phyloP scores from a whole-genome alignment of 1,140 invertebrate species.

The Scaptomyza hsui region DNA sequence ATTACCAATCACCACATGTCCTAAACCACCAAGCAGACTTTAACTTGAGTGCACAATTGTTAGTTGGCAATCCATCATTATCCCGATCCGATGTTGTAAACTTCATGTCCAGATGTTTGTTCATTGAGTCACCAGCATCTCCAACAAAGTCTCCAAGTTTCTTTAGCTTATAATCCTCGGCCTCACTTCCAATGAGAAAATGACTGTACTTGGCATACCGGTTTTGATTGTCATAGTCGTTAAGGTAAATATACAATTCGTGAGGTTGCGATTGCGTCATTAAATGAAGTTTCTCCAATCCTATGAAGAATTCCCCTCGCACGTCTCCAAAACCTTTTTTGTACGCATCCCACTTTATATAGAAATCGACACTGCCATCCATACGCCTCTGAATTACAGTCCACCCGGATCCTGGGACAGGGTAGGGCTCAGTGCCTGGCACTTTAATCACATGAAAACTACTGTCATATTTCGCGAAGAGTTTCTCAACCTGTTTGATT shows the following conservation, averaged over 20 bases:
- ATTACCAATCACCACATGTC: conserved; percentile 39
- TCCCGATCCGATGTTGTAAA: conserved; percentile 89
- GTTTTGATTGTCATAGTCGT: neutral
- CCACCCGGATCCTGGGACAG: neutral
- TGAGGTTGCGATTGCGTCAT: conserved; percentile 15
- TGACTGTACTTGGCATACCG: conserved; percentile 19
- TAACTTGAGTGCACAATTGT: conserved; percentile 86
- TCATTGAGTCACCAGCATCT: conserved; percentile 87
- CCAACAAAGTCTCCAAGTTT: conserved; percentile 87
- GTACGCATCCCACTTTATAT: conserved; percentile 1
- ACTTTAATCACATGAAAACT: neutral
- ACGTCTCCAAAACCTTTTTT: conserved; percentile 7
- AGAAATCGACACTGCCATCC: conserved; percentile 2
- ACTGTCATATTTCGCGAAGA: neutral
- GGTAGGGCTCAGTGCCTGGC: neutral
- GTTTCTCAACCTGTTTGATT: neutral
- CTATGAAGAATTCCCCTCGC: conserved; percentile 13
- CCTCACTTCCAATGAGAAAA: conserved; percentile 79
- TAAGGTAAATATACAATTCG: conserved; percentile 11
- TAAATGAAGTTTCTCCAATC: conserved; percentile 22
- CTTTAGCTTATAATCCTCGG: conserved; percentile 87
- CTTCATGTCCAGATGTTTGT: conserved; percentile 87
- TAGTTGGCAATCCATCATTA: conserved; percentile 87
- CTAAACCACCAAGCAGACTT: conserved; percentile 88
- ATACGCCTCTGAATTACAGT: conserved; percentile 4